Evolutionary conservation across 2,888 invertebrate species (phyloP).

Genomic region (Marronus borbonicus): DNA sequence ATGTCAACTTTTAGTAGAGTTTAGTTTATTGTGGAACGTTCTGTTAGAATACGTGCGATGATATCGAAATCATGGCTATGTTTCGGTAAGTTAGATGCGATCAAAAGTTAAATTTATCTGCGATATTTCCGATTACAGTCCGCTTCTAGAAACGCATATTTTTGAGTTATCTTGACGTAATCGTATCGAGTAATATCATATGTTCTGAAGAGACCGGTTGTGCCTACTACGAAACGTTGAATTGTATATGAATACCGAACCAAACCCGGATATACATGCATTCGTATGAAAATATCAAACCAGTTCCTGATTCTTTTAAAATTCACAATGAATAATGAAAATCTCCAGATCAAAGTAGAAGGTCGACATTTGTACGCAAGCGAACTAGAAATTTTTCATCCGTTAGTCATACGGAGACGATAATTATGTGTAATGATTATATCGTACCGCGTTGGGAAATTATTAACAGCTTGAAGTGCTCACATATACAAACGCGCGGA

Average conservation of each 20-base stretch:
- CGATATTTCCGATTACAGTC: too few relatives aligned
- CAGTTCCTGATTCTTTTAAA: too few relatives aligned
- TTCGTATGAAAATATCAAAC: too few relatives aligned
- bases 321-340: neutral
- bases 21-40: conserved; percentile 6
- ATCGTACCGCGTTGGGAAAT: neutral
- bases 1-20: neutral
- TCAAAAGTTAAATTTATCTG: too few relatives aligned
- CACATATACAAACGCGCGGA: neutral
- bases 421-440: conserved; percentile 20
- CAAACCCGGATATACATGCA: too few relatives aligned
- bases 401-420: conserved; percentile 27
- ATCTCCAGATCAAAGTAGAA: neutral
- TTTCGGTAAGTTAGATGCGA: neutral
- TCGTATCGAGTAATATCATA: too few relatives aligned
- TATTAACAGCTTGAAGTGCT: conserved; percentile 18
- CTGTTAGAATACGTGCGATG: conserved; percentile 18
- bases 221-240: too few relatives aligned
- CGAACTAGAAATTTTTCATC: conserved; percentile 34
- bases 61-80: conserved; percentile 3
- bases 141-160: too few relatives aligned
- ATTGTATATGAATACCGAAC: too few relatives aligned
- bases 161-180: too few relatives aligned
- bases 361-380: conserved; percentile 4
- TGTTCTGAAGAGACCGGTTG: too few relatives aligned